These are phyloP conservation scores for Linhomoeus sp. DNA, from an alignment of 2,888 invertebrate species.

Conservation along the genomic window DNA sequence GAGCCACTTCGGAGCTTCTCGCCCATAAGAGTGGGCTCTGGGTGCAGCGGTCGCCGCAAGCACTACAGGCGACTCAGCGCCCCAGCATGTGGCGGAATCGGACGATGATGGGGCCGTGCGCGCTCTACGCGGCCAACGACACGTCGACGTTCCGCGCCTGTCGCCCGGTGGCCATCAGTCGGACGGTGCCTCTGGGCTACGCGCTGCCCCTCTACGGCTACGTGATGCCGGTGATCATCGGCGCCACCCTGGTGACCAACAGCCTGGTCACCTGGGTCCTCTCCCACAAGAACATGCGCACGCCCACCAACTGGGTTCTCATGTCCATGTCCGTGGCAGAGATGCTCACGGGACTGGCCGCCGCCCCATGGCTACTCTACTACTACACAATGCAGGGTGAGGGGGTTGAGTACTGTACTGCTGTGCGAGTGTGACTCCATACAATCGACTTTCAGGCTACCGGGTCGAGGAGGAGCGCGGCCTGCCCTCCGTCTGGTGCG, in stretches of 20 bases:
- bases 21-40: too few species aligned
- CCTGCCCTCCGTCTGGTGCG: constrained; percentile 21
- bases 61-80: too few species aligned
- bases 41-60: too few species aligned
- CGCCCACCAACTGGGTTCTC: constrained; percentile 22
- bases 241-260: constrained; percentile 18
- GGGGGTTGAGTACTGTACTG: too few species aligned
- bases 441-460: constrained; percentile 11
- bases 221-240: constrained; percentile 21
- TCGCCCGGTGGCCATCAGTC: neutral
- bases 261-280: constrained; percentile 21
- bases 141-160: neutral
- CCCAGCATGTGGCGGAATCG: too few species aligned
- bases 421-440: too few species aligned
- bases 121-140: too few species aligned
- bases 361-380: too few species aligned
- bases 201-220: constrained; percentile 22
- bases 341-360: constrained; percentile 11
- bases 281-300: constrained; percentile 17
- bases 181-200: constrained; percentile 19
- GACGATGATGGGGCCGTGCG: too few species aligned
- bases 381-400: too few species aligned
- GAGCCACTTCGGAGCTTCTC: too few species aligned
- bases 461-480: constrained; percentile 13
- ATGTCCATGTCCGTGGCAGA: constrained; percentile 22